phyloP scores from a whole-genome alignment of 2,797 vertebrate genomes.

The Centroberyx gerrardi region DNA sequence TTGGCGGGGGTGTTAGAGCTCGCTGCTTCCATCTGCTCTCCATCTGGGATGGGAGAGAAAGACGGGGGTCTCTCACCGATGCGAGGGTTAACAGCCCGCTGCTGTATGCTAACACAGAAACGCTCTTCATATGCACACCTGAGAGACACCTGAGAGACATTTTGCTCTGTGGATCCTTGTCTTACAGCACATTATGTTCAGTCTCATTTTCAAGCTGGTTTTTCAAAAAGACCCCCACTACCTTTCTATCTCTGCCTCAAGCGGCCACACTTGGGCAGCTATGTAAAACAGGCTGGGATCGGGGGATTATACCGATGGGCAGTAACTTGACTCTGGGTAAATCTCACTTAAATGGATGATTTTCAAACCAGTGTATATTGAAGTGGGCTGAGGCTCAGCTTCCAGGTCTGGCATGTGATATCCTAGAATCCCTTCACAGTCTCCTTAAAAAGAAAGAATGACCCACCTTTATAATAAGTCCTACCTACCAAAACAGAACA shows the following conservation, averaged over 20 bases:
- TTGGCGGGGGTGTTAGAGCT: conserved; percentile 41
- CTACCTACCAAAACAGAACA: not conserved
- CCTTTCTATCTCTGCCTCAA: not conserved
- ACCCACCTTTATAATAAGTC: not conserved
- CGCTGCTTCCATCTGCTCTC: conserved; percentile 71
- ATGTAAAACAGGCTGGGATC: conserved; percentile 33
- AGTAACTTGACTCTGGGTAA: conserved; percentile 26
- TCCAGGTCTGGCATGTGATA: not conserved
- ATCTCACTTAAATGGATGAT: conserved; percentile 41
- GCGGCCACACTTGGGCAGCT: conserved; percentile 1
- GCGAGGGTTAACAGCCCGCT: conserved; percentile 38
- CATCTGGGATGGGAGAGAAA: conserved; percentile 57
- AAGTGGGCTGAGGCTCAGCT: conserved; percentile 2
- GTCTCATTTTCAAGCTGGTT: not conserved
- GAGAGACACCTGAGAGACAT: not conserved
- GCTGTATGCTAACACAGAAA: conserved; percentile 39
- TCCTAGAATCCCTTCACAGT: conserved; percentile 6
- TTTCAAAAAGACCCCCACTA: not conserved
- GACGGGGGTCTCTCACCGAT: conserved; percentile 24
- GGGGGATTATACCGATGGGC: conserved; percentile 34
- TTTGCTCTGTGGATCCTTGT: conserved; percentile 11
- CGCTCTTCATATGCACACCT: conserved; percentile 38
- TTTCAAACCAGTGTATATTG: conserved; percentile 36
- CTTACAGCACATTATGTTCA: conserved; percentile 10
- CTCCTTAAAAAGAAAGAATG: not conserved